Evolutionary conservation across 2,888 invertebrate species (phyloP), one percentile per base, ranked within the genome.

Genomic region (Morpho deidamia): DNA sequence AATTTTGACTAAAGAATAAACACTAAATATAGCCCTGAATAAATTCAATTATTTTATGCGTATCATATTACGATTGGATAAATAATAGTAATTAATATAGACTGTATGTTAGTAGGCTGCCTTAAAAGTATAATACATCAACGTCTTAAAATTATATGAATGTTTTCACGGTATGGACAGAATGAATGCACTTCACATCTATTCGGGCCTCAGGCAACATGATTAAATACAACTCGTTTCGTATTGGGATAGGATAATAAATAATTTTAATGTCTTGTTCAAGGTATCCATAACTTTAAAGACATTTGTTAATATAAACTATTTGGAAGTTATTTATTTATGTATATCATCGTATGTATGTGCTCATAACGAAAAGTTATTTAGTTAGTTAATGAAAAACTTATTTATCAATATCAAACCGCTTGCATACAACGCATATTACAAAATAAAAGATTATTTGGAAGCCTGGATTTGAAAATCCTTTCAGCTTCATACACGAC

Each of bases 71-170:
- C 0, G 2, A 23, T 23, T 1, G 23, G 23, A 23, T 23, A 23
- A 23, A 23, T 23, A 23, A 23, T 23, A 23, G 23, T 23, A 23
- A 23, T 23, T 2, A 23, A 5, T 5, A 23, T 23, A 23, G 23
- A 23, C 23, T 44, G 34, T 14, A 38, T 47, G 45, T 53, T 23
- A 44, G 41, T 23, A 37, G 66, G 67, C 66, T 61, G 60, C 61
- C 65, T 66, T 68, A 69, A 60, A 64, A 68, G 64, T 58, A 53
- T 65, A 62, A 82, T 81, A 74, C 61, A 78, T 83, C 81, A 83
- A 74, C 65, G 82, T 80, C 81, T 68, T 53, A 57, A 50, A 52
- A 58, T 55, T 59, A 61, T 58, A 63, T 65, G 62, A 63, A 68
- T 68, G 65, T 66, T 71, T 69, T 70, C 69, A 73, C 72, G 71